phyloP scores from a whole-genome alignment of 1,140 invertebrate genomes.

The Tetragnatha versicolor region DNA sequence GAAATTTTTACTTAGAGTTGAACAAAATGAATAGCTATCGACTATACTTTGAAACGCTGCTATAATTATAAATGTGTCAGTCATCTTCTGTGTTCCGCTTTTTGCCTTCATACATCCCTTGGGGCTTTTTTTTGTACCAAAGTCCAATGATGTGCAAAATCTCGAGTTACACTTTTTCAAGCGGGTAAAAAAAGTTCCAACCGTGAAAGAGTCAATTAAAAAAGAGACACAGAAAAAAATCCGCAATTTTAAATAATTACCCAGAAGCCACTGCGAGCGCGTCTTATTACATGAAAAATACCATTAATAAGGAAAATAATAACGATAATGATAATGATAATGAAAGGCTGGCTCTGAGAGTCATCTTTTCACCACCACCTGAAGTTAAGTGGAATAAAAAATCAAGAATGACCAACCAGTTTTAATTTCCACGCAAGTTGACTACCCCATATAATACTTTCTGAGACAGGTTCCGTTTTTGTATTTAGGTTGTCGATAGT shows the following conservation, averaged over 20 bases:
- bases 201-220: neutral
- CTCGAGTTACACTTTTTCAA: neutral
- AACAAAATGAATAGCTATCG: too few species aligned
- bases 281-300: slow-evolving; percentile 20
- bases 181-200: neutral
- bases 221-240: neutral
- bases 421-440: slow-evolving; percentile 8
- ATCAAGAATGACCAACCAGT: slow-evolving; percentile 1
- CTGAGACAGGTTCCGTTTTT: slow-evolving; percentile 1
- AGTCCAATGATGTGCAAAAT: slow-evolving; percentile 11
- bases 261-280: slow-evolving; percentile 10
- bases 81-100: too few species aligned
- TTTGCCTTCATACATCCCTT: too few species aligned
- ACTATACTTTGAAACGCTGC: too few species aligned
- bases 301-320: slow-evolving; percentile 20
- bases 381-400: slow-evolving; percentile 6
- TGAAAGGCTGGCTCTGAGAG: neutral
- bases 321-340: neutral
- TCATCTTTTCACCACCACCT: slow-evolving; percentile 16
- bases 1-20: too few species aligned
- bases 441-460: neutral
- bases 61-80: too few species aligned
- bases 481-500: slow-evolving; percentile 8
- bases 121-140: too few species aligned
- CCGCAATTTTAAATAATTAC: slow-evolving; percentile 37